A percentile compares a stretch with the other conserved stretches of the same genome.
phyloP scores from a whole-genome alignment of 2,888 invertebrate species.

The Sarcophaga rosellei region DNA sequence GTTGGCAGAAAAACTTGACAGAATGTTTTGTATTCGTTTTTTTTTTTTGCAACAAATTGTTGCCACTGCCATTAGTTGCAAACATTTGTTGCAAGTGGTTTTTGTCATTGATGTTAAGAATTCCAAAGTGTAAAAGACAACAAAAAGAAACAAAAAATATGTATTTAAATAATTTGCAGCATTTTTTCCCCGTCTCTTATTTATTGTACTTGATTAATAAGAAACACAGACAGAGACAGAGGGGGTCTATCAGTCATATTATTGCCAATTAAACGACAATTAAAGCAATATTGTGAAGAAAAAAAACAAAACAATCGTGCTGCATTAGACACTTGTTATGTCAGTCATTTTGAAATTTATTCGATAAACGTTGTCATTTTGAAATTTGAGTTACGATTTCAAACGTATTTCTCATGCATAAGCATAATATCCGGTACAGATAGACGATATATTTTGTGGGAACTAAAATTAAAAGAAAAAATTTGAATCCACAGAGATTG shows the following conservation, averaged over 20 bases:
- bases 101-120: background rate
- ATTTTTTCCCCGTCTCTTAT: background rate
- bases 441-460: too few relatives aligned
- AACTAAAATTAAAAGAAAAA: too few relatives aligned
- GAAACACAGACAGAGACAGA: too few relatives aligned
- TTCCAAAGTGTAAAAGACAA: background rate
- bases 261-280: constrained; percentile 30
- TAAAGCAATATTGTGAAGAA: background rate
- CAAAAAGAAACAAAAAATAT: too few relatives aligned
- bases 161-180: constrained; percentile 16
- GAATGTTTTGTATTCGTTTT: background rate
- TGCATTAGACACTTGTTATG: too few relatives aligned
- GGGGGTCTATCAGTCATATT: constrained; percentile 21
- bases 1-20: constrained; percentile 9
- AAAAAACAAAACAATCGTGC: background rate
- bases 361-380: too few relatives aligned
- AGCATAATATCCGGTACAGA: too few relatives aligned
- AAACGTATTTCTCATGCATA: too few relatives aligned
- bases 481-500: too few relatives aligned
- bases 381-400: too few relatives aligned
- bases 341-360: too few relatives aligned
- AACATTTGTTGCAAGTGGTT: background rate
- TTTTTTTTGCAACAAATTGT: background rate
- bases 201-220: background rate
- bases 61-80: background rate